Evolutionary conservation across 2,113 vertebrate genomes (phyloP).

Genomic region (Pterocles gutturalis): DNA sequence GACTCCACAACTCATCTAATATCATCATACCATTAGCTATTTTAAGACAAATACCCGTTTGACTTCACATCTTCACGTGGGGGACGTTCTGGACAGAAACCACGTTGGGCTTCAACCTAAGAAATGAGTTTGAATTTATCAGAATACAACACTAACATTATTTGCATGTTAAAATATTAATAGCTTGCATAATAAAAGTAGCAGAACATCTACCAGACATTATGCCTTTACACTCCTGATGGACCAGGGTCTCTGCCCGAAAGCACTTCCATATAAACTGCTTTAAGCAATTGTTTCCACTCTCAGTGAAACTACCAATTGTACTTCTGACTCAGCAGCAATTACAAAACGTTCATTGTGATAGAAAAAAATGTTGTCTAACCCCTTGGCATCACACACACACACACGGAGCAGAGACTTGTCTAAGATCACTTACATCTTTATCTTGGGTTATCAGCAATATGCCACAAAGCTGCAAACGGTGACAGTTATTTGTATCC

Average conservation of each 20-base stretch:
- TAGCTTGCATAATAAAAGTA: background rate
- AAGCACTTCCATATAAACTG: background rate
- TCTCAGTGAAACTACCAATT: background rate
- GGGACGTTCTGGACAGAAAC: background rate
- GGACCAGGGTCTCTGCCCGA: background rate
- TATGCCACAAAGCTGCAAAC: background rate
- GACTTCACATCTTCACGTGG: background rate
- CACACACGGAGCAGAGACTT: background rate
- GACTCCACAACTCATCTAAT: no score
- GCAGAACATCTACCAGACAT: background rate
- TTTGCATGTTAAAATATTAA: background rate
- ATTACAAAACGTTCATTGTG: background rate
- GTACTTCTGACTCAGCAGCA: background rate
- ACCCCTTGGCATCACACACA: background rate
- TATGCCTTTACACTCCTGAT: background rate
- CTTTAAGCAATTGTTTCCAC: background rate
- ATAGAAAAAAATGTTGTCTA: background rate
- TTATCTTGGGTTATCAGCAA: background rate
- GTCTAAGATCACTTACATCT: background rate
- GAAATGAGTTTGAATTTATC: background rate
- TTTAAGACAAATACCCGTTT: constrained; percentile 18
- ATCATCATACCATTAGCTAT: background rate
- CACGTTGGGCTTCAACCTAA: background rate
- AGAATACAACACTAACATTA: background rate
- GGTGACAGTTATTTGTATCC: background rate